Base-by-base conservation (phyloP, 2,113 vertebrate genomes). In the Tupaia chinensis region DNA sequence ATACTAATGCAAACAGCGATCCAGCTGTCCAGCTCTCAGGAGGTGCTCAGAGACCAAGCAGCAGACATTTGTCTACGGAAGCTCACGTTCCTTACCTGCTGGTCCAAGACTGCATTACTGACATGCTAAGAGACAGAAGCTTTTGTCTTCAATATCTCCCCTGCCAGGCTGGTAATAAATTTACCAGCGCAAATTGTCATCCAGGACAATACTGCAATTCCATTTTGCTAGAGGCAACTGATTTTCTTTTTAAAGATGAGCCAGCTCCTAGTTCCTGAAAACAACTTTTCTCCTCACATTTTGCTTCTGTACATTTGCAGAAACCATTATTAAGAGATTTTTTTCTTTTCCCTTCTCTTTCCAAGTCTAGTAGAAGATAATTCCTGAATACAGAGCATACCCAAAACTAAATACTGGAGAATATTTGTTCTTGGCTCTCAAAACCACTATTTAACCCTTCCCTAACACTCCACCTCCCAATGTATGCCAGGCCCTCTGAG, bases 191-290 rank as follows among this genome's bases (percentile, higher is more conserved):
- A 92, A 87, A 94, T 92, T 82, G 65, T 23, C 32, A 93, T 32
- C 60, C 80, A 56, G 68, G 32, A 83, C 23, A 34, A 78, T 16
- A 76, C 66, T 72, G 27, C 72, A 65, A 63, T 96, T 85, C 58
- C 58, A 60, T 56, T 65, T 70, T 27, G 91, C 96, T 66, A 6
- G 81, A 92, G 88, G 93, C 84, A 29, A 58, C 44, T 79, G 68
- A 61, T 70, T 89, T 89, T 84, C 60, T 32, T 88, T 91, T 23
- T 74, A 93, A 93, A 95, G 88, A 72, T 77, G n/a, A 94, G 20
- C 69, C 77, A 88, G 34, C 44, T 91, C 82, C 68, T 53, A 13
- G 34, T 91, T 87, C 63, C 93, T 87, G 34, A 87, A 92, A 96
- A 92, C 66, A 84, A 76, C 70, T 66, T 58, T 72, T 22, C 53